A percentile compares a stretch with the other conserved stretches of the same genome.
Conservation (phyloP, 2,888 invertebrate genomes). For the Noctua janthe region DNA sequence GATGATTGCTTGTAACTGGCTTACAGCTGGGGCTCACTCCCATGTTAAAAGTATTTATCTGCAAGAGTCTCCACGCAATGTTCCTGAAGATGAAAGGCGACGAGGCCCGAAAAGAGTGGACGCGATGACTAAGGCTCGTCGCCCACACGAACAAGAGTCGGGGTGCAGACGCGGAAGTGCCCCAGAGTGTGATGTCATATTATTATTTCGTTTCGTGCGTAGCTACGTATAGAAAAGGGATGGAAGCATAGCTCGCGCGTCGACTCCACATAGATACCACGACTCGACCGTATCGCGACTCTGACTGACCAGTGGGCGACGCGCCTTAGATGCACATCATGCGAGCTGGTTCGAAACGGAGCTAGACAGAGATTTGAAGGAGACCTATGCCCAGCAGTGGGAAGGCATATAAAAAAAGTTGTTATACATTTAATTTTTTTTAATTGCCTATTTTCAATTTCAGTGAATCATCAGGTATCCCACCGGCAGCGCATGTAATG, state of each 20-base stretch:
- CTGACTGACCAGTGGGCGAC: too few relatives aligned
- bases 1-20: not conserved
- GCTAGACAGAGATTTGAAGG: not conserved
- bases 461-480: slow-evolving; percentile 80
- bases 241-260: too few relatives aligned
- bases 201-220: too few relatives aligned
- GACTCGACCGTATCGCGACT: too few relatives aligned
- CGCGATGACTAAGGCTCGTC: too few relatives aligned
- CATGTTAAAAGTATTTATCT: not conserved
- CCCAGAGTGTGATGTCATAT: too few relatives aligned
- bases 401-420: not conserved
- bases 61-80: not conserved
- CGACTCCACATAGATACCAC: too few relatives aligned
- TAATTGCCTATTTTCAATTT: slow-evolving; percentile 23
- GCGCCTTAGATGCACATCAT: not conserved
- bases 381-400: not conserved
- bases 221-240: too few relatives aligned
- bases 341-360: not conserved
- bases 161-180: too few relatives aligned
- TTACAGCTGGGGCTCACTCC: not conserved
- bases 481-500: slow-evolving; percentile 76
- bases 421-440: too few relatives aligned
- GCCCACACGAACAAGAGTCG: too few relatives aligned
- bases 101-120: not conserved
- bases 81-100: not conserved